phyloP scores from a whole-genome alignment of 2,888 invertebrate species.

The Dolichopus griseipennis region DNA sequence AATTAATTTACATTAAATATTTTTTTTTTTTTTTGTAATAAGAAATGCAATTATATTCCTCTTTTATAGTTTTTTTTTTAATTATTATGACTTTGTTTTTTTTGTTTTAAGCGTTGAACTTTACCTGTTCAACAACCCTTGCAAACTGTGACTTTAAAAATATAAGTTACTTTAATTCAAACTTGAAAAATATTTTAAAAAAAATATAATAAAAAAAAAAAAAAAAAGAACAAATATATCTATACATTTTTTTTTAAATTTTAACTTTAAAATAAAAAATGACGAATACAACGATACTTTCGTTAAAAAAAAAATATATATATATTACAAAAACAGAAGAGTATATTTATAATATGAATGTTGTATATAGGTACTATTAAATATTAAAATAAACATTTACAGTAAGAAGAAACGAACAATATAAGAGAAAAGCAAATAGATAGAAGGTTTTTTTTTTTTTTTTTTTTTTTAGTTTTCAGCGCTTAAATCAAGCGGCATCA shows the following conservation, averaged over 20 bases:
- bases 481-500: no score
- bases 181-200: neutral
- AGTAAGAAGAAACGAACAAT: neutral
- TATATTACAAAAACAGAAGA: neutral
- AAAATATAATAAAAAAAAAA: no score
- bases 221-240: no score
- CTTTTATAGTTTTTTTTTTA: no score
- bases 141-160: neutral
- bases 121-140: constrained; percentile 3
- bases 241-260: neutral
- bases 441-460: no score
- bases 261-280: neutral
- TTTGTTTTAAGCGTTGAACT: neutral
- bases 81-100: neutral
- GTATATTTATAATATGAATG: no score
- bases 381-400: no score
- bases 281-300: neutral
- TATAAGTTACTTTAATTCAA: neutral
- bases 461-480: no score
- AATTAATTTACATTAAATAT: no score
- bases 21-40: no score
- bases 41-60: no score
- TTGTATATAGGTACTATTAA: no score
- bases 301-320: neutral
- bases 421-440: neutral